Evolutionary conservation across 2,797 vertebrate genomes (phyloP), one percentile per base, ranked within the genome.

Genomic region (Megaceryle alcyon): DNA sequence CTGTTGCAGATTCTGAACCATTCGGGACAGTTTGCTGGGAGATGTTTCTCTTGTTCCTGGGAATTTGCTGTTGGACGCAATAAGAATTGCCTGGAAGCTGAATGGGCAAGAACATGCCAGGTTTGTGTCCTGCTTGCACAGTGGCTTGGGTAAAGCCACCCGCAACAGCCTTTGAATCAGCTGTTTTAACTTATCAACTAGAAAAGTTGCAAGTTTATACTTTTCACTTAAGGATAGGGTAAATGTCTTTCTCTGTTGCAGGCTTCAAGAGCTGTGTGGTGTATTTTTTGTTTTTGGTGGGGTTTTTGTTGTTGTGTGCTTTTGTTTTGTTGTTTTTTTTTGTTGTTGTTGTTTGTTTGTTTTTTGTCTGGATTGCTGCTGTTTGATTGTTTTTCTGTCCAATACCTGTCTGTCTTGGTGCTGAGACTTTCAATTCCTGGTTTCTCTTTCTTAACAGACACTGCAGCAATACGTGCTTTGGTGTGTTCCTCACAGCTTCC

Each of bases 381-480:
- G 44, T 90, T 87, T 91, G 51, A 39, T 66, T 82, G 31, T 21
- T 14, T 92, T 93, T 90, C 56, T 91, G 23, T 88, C 41, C 54
- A 61, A 59, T 63, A n/a, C 19, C 35, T 49, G 15, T 8, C 37
- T 82, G 12, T 91, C 10, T 41, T 75, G 82, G 9, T 35, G n/a
- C 4, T 72, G 37, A 61, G 39, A 31, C 37, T 84, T 35, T 92
- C 31, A 70, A 0, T 85, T 82, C 31, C 26, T 81, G 37, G 5
- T 46, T 95, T 93, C 18, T 57, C 31, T 86, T 43, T 76, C 39
- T 35, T 60, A 61, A 77, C 59, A 61, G 44, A 19, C n/a, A 6
- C 44, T 49, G 48, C 48, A 77, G 31, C 71, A 56, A 1, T 57
- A 44, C 39, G n/a, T 37, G 61, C 60, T 80, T 56, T 8, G 37